Percentiles rank a stretch among this genome's conserved stretches.
Conservation (phyloP, 1,140 invertebrate species). For the Drosophila pectinifera region DNA sequence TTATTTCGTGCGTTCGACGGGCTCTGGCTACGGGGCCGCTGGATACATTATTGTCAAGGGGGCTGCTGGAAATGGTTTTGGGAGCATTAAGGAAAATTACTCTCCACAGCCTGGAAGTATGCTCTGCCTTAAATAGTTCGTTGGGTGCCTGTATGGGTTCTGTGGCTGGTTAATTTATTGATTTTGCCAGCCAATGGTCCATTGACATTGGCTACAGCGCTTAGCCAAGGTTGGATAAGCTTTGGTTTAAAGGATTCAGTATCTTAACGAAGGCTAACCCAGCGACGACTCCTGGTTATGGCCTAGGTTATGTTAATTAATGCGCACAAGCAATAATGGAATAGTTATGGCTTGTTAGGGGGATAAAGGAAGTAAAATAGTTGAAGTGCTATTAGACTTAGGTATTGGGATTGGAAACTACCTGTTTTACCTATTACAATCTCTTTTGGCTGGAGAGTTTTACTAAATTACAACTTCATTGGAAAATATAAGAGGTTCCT, state of each 20-base stretch:
- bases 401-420: too few relatives aligned
- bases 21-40: constrained; percentile 56
- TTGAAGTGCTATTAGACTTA: too few relatives aligned
- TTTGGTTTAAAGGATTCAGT: neutral
- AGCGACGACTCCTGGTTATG: too few relatives aligned
- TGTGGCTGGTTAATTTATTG: constrained; percentile 49
- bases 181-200: constrained; percentile 34
- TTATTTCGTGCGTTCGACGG: constrained; percentile 69
- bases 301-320: neutral
- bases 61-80: constrained; percentile 8
- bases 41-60: constrained; percentile 49
- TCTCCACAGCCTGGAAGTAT: constrained; percentile 40
- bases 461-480: too few relatives aligned
- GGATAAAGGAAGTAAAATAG: too few relatives aligned
- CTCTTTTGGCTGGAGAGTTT: too few relatives aligned
- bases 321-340: too few relatives aligned
- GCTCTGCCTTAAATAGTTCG: constrained; percentile 66
- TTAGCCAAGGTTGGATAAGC: neutral
- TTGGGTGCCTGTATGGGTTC: constrained; percentile 12
- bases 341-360: too few relatives aligned
- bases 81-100: constrained; percentile 62
- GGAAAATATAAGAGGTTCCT: neutral
- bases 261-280: neutral
- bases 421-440: too few relatives aligned
- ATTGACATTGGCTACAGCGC: constrained; percentile 33